phyloP scores from a whole-genome alignment of 53 echinoderm and acorn worm species.

The Arbacia lixula region DNA sequence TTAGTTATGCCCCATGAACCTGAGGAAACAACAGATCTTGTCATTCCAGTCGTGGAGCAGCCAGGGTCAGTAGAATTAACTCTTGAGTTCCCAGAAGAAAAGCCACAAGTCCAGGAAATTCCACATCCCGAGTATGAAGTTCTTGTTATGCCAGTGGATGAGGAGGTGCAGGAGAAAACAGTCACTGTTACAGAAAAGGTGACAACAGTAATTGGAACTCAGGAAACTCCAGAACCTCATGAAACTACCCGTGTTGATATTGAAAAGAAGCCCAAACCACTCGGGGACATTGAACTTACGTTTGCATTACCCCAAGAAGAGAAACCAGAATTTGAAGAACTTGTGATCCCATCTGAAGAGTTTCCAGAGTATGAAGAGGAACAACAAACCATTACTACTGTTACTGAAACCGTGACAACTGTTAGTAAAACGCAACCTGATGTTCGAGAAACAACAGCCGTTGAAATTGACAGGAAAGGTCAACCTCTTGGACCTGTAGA shows the following conservation, averaged over 20 bases:
- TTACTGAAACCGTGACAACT: conserved; percentile 45
- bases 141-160: conserved; percentile 70
- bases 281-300: conserved; percentile 67
- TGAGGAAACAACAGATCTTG: conserved; percentile 29
- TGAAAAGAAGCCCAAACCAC: conserved; percentile 53
- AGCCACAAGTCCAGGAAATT: conserved; percentile 11
- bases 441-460: conserved; percentile 57
- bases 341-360: conserved; percentile 68
- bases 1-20: conserved; percentile 26
- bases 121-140: conserved; percentile 74
- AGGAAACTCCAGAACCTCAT: conserved; percentile 38
- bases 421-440: conserved; percentile 24
- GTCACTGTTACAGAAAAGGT: conserved; percentile 31
- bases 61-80: conserved; percentile 42
- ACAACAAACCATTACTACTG: conserved; percentile 25
- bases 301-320: conserved; percentile 69
- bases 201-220: conserved; percentile 56
- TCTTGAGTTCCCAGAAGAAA: conserved; percentile 27
- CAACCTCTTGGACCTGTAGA: conserved; percentile 70
- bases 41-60: conserved; percentile 11
- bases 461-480: conserved; percentile 65
- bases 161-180: conserved; percentile 56
- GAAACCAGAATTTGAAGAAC: conserved; percentile 37
- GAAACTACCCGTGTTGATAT: conserved; percentile 65
- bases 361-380: neutral